phyloP scores from a whole-genome alignment of 2,797 vertebrate genomes.

The Sibirionetta formosa region DNA sequence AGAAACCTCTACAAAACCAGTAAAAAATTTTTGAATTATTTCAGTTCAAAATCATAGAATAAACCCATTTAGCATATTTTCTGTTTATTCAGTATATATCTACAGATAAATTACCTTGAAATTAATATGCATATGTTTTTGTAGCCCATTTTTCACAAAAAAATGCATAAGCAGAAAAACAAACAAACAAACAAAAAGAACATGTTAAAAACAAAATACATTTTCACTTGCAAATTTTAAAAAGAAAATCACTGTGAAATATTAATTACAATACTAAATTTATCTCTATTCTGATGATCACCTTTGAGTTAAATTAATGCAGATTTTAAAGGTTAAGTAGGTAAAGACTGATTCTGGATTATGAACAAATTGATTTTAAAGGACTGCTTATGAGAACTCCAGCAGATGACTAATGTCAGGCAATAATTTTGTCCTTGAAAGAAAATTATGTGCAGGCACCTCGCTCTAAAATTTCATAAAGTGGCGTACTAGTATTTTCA shows the following conservation, averaged over 20 bases:
- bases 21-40: background rate
- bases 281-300: background rate
- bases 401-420: background rate
- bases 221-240: background rate
- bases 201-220: background rate
- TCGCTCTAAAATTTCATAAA: background rate
- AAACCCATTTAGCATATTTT: background rate
- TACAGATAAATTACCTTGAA: background rate
- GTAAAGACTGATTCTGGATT: background rate
- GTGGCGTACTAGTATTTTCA: background rate
- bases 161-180: background rate
- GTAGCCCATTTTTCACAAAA: background rate
- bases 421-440: background rate
- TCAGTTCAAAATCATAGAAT: background rate
- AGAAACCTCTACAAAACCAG: background rate
- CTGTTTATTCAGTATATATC: background rate
- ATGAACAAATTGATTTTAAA: constrained; percentile 19
- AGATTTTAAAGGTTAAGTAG: constrained; percentile 37
- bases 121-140: background rate
- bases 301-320: background rate
- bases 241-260: background rate
- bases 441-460: background rate
- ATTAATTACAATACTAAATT: background rate
- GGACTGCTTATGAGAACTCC: background rate
- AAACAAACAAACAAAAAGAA: background rate